Evolutionary conservation across 2,113 vertebrate genomes (phyloP), one percentile per base, ranked within the genome.

Genomic region (Aix galericulata): DNA sequence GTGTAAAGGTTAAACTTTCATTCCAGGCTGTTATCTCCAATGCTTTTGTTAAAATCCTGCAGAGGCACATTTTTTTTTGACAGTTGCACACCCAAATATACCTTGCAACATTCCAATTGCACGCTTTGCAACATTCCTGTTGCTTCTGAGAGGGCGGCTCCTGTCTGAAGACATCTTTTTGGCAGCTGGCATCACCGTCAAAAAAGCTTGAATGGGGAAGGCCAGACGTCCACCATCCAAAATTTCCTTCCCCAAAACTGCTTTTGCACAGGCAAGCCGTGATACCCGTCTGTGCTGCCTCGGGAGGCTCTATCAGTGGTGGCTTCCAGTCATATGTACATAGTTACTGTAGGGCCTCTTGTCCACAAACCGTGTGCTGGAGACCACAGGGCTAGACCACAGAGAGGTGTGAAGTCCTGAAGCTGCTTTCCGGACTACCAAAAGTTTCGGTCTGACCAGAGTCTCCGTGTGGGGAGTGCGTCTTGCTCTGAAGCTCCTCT

Each of bases 191-290:
- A 40, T 5, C 12, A 2, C 17, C 46, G 31, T 73, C 16, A 62
- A 67, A 62, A 62, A 18, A 40, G 81, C 81, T 81, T 63, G 32
- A 42, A 17, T 3, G 4, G 52, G 21, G 60, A 32, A 38, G 26
- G 26, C 36, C 62, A 40, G 62, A 64, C 8, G 27, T 68, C 64
- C 46, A 36, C 82, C 78, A 25, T 25, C 31, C 64, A 36, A n/a
- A 86, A 40, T 77, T 92, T 88, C 76, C 82, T 94, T 86, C 83
- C 83, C 50, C 59, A 29, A 40, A 91, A 16, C 8, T 87, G 69
- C 60, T 89, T 88, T 95, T 89, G 68, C 84, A 32, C 22, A 71
- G 60, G 59, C 91, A 95, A 67, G 72, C 55, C 31, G 11, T 0
- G 3, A 63, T 77, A 9, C 25, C 34, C 66, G 14, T 83, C 46